Conservation (phyloP, 2,113 vertebrate genomes). For the Hemiprocne comata region DNA sequence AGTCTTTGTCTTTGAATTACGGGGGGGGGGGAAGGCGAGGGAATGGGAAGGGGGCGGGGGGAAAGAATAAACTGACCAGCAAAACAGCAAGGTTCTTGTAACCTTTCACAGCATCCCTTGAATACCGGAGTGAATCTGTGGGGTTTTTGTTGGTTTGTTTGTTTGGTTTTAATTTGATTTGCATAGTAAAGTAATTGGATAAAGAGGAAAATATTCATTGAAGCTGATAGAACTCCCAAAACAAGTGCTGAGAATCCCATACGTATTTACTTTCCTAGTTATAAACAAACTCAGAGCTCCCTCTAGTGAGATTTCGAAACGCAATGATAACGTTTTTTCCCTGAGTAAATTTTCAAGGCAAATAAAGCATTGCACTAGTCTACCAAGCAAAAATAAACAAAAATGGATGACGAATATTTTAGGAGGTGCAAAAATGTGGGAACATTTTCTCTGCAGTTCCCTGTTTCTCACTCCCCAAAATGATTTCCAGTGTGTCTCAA, state of each 20-base stretch:
- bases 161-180: not conserved
- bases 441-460: not conserved
- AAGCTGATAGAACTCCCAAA: not conserved
- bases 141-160: not conserved
- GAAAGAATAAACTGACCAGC: not conserved
- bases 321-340: rapidly evolving
- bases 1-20: too few species aligned
- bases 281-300: conserved; percentile 17
- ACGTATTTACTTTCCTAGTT: not conserved
- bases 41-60: too few species aligned
- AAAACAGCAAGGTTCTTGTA: not conserved
- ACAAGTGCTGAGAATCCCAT: too few species aligned
- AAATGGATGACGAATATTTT: not conserved
- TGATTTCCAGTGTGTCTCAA: not conserved
- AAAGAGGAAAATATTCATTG: not conserved
- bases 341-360: not conserved
- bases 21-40: too few species aligned
- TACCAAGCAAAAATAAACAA: not conserved
- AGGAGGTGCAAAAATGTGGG: not conserved
- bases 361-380: not conserved
- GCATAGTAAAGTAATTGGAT: not conserved
- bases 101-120: not conserved
- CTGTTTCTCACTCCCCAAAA: not conserved
- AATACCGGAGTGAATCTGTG: not conserved
- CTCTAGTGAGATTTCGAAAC: conserved; percentile 19